Percentiles rank a stretch among this genome's conserved stretches.
These are phyloP conservation scores for Dendrocincla fuliginosa DNA, from an alignment of 2,797 vertebrate species.

Conservation along the genomic window DNA sequence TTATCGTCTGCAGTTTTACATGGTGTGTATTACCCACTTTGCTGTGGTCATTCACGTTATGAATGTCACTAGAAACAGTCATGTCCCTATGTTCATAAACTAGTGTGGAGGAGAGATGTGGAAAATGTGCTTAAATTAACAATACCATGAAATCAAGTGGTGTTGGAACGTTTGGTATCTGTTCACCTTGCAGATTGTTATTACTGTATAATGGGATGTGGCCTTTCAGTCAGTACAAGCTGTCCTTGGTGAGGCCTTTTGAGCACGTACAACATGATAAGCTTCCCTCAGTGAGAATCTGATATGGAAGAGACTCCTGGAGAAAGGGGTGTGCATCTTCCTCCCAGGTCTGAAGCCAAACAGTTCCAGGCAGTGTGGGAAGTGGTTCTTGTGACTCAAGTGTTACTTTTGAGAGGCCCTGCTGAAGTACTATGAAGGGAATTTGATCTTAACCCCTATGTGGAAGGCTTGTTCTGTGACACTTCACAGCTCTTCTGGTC, in stretches of 20 bases:
- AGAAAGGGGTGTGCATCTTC: neutral
- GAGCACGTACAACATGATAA: neutral
- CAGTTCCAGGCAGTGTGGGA: neutral
- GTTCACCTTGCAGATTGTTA: neutral
- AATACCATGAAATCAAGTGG: neutral
- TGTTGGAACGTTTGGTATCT: neutral
- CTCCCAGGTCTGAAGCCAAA: neutral
- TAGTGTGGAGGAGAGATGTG: neutral
- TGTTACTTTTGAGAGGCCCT: neutral
- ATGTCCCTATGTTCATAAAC: neutral
- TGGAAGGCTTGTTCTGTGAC: neutral
- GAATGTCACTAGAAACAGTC: neutral
- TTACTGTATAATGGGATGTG: neutral
- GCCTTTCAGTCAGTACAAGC: neutral
- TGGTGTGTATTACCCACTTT: conserved; percentile 88
- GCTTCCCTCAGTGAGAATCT: neutral
- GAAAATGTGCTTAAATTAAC: neutral
- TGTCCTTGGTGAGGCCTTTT: neutral
- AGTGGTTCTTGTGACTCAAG: neutral
- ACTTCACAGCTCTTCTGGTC: neutral
- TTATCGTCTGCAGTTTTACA: conserved; percentile 99
- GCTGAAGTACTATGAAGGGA: neutral
- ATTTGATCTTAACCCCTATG: neutral
- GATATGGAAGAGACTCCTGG: neutral
- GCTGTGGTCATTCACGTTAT: neutral